phyloP scores from a whole-genome alignment of 2,888 invertebrate genomes.

The Lasioglossum vierecki region DNA sequence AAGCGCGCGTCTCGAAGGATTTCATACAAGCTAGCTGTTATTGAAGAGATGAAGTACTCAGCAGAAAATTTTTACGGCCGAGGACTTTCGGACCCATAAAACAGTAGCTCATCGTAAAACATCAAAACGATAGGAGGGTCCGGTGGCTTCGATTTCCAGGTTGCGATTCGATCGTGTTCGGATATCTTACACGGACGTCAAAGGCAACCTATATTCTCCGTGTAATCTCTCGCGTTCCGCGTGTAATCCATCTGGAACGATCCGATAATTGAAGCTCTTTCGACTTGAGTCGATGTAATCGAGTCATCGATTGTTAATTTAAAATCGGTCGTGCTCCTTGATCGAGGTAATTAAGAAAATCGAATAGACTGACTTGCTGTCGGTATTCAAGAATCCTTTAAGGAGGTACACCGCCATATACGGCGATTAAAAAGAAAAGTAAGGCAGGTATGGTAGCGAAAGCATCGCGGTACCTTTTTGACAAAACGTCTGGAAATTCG shows the following conservation, averaged over 20 bases:
- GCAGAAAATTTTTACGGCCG: slow-evolving; percentile 52
- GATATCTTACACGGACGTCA: background rate
- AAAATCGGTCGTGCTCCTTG: slow-evolving; percentile 20
- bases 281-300: slow-evolving; percentile 7
- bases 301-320: slow-evolving; percentile 23
- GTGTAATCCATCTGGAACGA: background rate
- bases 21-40: background rate
- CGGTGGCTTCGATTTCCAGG: slow-evolving; percentile 14
- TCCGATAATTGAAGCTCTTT: background rate
- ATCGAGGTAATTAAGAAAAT: slow-evolving; percentile 22
- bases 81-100: slow-evolving; percentile 36
- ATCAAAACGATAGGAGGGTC: slow-evolving; percentile 24
- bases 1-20: background rate
- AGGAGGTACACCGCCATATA: too few relatives aligned
- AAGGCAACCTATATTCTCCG: background rate
- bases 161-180: background rate
- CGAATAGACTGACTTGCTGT: background rate
- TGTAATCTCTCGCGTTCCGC: background rate
- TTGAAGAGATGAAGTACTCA: slow-evolving; percentile 39
- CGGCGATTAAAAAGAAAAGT: too few relatives aligned
- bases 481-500: background rate
- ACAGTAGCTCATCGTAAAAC: slow-evolving; percentile 51
- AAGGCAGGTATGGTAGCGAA: too few relatives aligned
- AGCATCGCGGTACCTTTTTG: background rate
- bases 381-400: too few relatives aligned